Conservation (phyloP, 2,113 vertebrate genomes). For the Gnathonemus echidnorhynchus region DNA sequence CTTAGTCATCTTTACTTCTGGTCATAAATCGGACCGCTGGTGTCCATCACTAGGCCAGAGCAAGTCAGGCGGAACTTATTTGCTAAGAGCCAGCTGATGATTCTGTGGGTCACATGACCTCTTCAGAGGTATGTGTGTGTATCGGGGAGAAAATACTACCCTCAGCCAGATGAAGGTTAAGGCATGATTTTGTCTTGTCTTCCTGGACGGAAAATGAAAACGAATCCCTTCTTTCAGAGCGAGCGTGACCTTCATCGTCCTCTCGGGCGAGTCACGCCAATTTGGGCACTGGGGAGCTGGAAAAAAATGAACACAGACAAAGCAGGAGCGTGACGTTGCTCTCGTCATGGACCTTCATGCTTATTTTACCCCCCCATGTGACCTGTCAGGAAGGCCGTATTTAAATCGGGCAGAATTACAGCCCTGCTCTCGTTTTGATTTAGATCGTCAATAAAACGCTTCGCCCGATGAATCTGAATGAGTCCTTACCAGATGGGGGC, state of each 20-base stretch:
- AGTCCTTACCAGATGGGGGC: background rate
- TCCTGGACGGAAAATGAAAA: background rate
- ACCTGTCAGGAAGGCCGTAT: background rate
- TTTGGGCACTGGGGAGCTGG: background rate
- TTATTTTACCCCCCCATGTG: background rate
- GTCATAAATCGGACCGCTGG: background rate
- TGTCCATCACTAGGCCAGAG: background rate
- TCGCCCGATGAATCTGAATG: background rate
- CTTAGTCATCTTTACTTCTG: background rate
- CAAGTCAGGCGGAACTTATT: background rate
- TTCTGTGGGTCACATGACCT: background rate
- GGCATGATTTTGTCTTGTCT: background rate
- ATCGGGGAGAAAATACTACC: background rate
- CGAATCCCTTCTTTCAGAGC: background rate
- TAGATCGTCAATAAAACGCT: background rate
- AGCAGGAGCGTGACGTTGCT: background rate
- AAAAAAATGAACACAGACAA: background rate
- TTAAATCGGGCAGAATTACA: background rate
- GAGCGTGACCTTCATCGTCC: background rate
- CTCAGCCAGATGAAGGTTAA: background rate
- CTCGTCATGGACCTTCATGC: background rate
- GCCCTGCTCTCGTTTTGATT: background rate
- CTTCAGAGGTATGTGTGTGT: background rate
- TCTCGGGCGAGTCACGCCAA: background rate
- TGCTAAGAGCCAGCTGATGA: background rate